Evolutionary conservation across 2,797 vertebrate species (phyloP).

Genomic region (Heterohyrax brucei): DNA sequence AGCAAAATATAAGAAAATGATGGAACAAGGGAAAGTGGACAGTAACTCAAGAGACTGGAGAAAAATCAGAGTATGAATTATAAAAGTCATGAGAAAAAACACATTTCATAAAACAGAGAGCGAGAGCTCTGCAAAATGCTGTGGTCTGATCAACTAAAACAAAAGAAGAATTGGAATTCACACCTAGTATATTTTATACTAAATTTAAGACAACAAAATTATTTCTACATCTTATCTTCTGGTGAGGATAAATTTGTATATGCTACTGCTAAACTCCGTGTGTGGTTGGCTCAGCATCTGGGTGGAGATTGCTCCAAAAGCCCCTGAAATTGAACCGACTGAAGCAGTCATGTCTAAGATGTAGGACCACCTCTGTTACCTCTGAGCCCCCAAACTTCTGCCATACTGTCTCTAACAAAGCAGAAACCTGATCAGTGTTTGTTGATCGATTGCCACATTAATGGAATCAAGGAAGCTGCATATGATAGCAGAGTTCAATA

Average conservation of each 20-base stretch:
- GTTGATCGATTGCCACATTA: slow-evolving; percentile 18
- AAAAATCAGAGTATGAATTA: background rate
- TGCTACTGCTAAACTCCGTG: background rate
- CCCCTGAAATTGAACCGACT: background rate
- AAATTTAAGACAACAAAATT: background rate
- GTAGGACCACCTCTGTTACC: background rate
- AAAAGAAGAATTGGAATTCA: background rate
- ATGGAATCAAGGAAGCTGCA: background rate
- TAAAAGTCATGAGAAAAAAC: background rate
- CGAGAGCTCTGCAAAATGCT: background rate
- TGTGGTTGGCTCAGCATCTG: background rate
- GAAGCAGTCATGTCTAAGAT: accelerated
- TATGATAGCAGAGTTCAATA: background rate
- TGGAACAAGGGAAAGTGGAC: background rate
- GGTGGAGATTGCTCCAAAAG: background rate
- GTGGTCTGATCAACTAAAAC: background rate
- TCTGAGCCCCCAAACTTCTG: background rate
- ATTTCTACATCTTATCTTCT: background rate
- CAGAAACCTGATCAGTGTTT: background rate
- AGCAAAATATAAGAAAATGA: background rate
- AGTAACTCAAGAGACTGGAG: background rate
- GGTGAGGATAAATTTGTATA: background rate
- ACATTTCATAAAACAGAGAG: slow-evolving; percentile 11
- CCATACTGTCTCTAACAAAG: background rate
- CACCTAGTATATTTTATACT: background rate